Conservation (phyloP, 2,888 invertebrate genomes). For the Drosophila paranaensis region DNA sequence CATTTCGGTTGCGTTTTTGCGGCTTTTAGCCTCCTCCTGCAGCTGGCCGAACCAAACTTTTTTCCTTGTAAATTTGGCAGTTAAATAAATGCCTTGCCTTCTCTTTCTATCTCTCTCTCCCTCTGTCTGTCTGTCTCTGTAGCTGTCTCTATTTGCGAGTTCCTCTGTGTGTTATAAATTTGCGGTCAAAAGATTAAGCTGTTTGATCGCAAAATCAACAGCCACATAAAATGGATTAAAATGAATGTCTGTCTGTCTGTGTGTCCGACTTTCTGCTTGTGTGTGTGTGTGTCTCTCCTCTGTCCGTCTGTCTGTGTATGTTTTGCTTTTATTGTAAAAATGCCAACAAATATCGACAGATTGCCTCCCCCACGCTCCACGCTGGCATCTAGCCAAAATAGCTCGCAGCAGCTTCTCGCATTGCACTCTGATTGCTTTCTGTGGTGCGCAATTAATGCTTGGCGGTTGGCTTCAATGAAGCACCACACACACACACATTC, state of each 20-base stretch:
- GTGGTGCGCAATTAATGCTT: conserved; percentile 72
- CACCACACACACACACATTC: background rate
- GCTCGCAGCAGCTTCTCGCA: conserved; percentile 32
- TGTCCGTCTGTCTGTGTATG: background rate
- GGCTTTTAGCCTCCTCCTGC: conserved; percentile 52
- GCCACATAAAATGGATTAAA: conserved; percentile 76
- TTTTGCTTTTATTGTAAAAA: conserved; percentile 12
- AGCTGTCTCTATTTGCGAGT: conserved; percentile 15
- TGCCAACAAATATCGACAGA: conserved; percentile 40
- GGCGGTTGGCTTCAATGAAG: conserved; percentile 32
- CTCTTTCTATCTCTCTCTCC: background rate
- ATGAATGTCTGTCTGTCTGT: conserved; percentile 54
- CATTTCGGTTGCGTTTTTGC: conserved; percentile 65
- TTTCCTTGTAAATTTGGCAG: conserved; percentile 70
- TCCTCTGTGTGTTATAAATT: conserved; percentile 58
- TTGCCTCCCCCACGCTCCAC: conserved; percentile 1
- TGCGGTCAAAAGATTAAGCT: conserved; percentile 77
- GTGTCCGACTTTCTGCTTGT: conserved; percentile 42
- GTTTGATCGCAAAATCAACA: conserved; percentile 78
- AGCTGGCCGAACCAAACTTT: conserved; percentile 7
- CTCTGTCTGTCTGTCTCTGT: background rate
- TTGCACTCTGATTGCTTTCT: conserved; percentile 73
- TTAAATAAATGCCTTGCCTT: conserved; percentile 57
- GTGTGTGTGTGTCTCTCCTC: background rate
- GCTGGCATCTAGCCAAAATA: conserved; percentile 46